Percentiles rank a stretch among this genome's conserved stretches.
phyloP scores from a whole-genome alignment of 2,888 invertebrate genomes.

The Trissolcus brochymenae region DNA sequence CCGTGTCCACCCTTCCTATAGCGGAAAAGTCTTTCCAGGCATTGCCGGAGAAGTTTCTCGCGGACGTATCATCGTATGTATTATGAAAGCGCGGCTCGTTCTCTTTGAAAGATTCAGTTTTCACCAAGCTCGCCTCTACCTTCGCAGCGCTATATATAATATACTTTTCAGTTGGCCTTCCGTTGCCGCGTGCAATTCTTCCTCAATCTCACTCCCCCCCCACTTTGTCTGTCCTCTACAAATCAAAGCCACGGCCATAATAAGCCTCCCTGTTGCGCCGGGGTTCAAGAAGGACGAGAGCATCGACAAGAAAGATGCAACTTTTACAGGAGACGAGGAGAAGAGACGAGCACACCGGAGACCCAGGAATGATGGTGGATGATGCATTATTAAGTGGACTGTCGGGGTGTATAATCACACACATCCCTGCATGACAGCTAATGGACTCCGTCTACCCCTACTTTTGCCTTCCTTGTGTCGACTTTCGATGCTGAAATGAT shows the following conservation, averaged over 20 bases:
- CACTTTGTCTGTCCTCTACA: constrained; percentile 67
- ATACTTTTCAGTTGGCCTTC: constrained; percentile 54
- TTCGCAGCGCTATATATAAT: constrained; percentile 31
- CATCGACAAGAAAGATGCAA: constrained; percentile 52
- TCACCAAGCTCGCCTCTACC: constrained; percentile 62
- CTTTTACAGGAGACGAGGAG: constrained; percentile 51
- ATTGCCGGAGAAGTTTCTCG: constrained; percentile 61
- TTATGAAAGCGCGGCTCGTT: constrained; percentile 65
- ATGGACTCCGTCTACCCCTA: constrained; percentile 70
- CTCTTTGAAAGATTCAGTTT: constrained; percentile 70
- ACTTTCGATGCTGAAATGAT: constrained; percentile 37
- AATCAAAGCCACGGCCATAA: constrained; percentile 75
- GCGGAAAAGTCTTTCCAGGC: constrained; percentile 59
- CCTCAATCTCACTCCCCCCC: constrained; percentile 43
- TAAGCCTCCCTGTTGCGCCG: constrained; percentile 66
- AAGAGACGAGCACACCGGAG: constrained; percentile 65
- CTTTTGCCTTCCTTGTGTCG: constrained; percentile 41
- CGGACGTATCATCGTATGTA: constrained; percentile 64
- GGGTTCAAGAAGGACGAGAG: constrained; percentile 43
- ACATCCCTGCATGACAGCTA: constrained; percentile 71
- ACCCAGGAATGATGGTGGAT: constrained; percentile 66
- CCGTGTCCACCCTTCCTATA: constrained; percentile 52
- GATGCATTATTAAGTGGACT: constrained; percentile 76
- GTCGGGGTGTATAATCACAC: constrained; percentile 72
- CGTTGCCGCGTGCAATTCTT: constrained; percentile 51